phyloP scores from a whole-genome alignment of 2,888 invertebrate species.

The Portevinia maculata region DNA sequence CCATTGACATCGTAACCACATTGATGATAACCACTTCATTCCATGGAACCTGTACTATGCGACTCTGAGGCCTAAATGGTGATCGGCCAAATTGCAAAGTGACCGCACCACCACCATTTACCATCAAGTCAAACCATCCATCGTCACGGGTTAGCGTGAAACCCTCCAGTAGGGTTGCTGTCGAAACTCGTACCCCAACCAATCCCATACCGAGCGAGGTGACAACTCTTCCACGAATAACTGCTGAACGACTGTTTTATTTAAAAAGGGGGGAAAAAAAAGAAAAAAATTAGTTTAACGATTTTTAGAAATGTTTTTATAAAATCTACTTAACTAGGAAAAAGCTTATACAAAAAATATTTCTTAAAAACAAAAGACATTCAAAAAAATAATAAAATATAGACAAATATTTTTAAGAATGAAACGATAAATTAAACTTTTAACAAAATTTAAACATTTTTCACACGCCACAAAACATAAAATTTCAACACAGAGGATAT shows the following conservation, averaged over 20 bases:
- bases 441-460: conserved; percentile 76
- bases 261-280: conserved; percentile 67
- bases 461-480: conserved; percentile 82
- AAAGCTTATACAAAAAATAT: conserved; percentile 55
- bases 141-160: conserved; percentile 96
- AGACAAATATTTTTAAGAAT: conserved; percentile 59
- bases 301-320: neutral
- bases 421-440: conserved; percentile 45
- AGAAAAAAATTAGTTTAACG: conserved; percentile 27
- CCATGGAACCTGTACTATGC: conserved; percentile 97
- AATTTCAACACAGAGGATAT: conserved; percentile 80
- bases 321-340: conserved; percentile 54
- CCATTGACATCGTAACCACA: conserved; percentile 91
- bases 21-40: conserved; percentile 98
- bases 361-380: conserved; percentile 41
- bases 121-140: conserved; percentile 98
- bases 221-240: conserved; percentile 97
- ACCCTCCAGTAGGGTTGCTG: conserved; percentile 96
- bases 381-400: conserved; percentile 41
- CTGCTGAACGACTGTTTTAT: conserved; percentile 94
- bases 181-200: conserved; percentile 97
- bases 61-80: conserved; percentile 93
- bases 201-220: conserved; percentile 96
- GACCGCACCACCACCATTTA: conserved; percentile 99
- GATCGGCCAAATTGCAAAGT: conserved; percentile 96